A percentile compares a stretch with the other conserved stretches of the same genome.
Conservation (phyloP, 1,140 invertebrate genomes). For the Colletes gigas region DNA sequence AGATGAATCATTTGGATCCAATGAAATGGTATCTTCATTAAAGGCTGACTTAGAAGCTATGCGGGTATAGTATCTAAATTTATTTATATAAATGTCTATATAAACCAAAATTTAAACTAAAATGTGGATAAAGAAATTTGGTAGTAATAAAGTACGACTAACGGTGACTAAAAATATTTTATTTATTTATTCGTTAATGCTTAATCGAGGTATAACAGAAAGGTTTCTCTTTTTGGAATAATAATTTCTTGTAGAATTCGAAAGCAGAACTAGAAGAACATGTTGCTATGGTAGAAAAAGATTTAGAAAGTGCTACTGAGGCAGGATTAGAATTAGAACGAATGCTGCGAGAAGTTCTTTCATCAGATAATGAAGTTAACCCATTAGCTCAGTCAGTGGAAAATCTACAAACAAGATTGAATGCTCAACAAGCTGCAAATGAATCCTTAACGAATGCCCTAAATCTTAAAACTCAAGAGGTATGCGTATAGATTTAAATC, state of each 20-base stretch:
- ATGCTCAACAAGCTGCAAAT: slow-evolving; percentile 83
- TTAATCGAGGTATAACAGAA: background rate
- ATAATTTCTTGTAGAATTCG: slow-evolving; percentile 63
- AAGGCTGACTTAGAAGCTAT: slow-evolving; percentile 74
- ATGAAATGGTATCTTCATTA: slow-evolving; percentile 84
- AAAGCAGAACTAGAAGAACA: slow-evolving; percentile 83
- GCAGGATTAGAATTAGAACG: slow-evolving; percentile 85
- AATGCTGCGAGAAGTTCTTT: slow-evolving; percentile 85
- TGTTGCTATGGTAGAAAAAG: slow-evolving; percentile 83
- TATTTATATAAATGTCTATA: background rate
- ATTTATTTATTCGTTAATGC: background rate
- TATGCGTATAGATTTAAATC: slow-evolving; percentile 56
- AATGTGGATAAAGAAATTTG: too few species aligned
- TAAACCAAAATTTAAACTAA: background rate
- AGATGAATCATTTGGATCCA: slow-evolving; percentile 86
- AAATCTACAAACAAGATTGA: slow-evolving; percentile 83
- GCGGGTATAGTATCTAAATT: slow-evolving; percentile 67
- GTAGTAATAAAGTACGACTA: too few species aligned
- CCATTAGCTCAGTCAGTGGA: slow-evolving; percentile 83
- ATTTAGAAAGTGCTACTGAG: slow-evolving; percentile 85
- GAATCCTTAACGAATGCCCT: slow-evolving; percentile 78
- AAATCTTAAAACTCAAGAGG: slow-evolving; percentile 80
- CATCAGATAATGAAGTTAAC: slow-evolving; percentile 83
- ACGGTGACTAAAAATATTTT: too few species aligned
- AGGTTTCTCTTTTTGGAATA: background rate